Evolutionary conservation across 1,140 invertebrate genomes (phyloP).

Genomic region (Stegodyphus mimosarum): DNA sequence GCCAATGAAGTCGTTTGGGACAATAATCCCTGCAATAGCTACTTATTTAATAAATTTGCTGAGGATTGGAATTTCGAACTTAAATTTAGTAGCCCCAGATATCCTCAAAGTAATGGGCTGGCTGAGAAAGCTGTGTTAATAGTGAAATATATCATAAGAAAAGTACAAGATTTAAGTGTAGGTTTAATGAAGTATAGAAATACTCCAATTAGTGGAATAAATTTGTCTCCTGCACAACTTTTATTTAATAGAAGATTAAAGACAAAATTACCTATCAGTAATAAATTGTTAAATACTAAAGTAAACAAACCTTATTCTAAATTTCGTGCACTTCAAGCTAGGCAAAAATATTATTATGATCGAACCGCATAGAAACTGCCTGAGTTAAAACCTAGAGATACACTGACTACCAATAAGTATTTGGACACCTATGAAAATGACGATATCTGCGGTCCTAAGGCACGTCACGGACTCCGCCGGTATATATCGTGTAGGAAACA

Average conservation of each 20-base stretch:
- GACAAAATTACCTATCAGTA: too few relatives aligned
- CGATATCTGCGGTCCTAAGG: too few relatives aligned
- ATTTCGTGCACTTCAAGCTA: neutral
- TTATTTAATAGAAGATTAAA: too few relatives aligned
- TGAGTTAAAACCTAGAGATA: constrained; percentile 11
- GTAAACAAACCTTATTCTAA: neutral
- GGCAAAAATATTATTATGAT: constrained; percentile 40
- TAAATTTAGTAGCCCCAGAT: neutral
- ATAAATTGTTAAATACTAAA: constrained; percentile 15
- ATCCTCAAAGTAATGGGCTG: constrained; percentile 37
- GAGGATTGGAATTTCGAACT: constrained; percentile 30
- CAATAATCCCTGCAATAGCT: too few relatives aligned
- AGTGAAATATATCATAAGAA: constrained; percentile 15
- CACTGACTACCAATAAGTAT: too few relatives aligned
- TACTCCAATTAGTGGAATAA: constrained; percentile 27
- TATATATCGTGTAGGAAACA: too few relatives aligned
- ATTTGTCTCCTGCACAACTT: too few relatives aligned
- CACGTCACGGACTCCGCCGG: too few relatives aligned
- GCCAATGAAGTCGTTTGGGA: constrained; percentile 15
- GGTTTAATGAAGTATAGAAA: constrained; percentile 47
- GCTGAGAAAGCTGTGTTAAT: constrained; percentile 27
- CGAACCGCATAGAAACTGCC: neutral
- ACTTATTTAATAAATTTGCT: constrained; percentile 30
- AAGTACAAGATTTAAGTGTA: constrained; percentile 19
- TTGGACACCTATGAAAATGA: too few relatives aligned